Conservation (phyloP, 2,888 invertebrate genomes). For the Sminthurinus aureus region DNA sequence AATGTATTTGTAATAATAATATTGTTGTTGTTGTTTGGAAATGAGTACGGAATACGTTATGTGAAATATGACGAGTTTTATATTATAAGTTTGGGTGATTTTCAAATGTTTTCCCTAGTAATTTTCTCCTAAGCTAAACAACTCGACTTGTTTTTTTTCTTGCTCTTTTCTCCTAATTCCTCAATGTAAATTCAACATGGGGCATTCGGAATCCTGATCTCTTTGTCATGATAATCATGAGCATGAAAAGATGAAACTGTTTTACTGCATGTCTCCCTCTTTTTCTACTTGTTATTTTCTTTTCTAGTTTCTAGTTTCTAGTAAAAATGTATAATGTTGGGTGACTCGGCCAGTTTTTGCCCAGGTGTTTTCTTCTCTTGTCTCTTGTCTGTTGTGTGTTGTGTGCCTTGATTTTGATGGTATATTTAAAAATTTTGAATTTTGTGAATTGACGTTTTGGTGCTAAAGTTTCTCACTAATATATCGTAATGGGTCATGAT, state of each 20-base stretch:
- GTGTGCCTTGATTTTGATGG: neutral
- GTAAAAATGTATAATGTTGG: neutral
- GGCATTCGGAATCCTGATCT: neutral
- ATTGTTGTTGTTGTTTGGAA: neutral
- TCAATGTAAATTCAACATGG: neutral
- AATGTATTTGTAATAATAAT: conserved; percentile 7
- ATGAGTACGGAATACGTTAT: too few relatives aligned
- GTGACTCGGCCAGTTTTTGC: conserved; percentile 15
- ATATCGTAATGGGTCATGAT: neutral
- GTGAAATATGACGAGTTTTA: neutral
- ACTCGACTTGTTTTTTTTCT: neutral
- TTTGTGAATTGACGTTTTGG: neutral
- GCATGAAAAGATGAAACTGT: conserved; percentile 27
- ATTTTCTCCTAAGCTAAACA: neutral
- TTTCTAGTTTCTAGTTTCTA: neutral
- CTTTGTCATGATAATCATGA: conserved; percentile 30
- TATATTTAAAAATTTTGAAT: neutral
- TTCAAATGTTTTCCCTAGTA: conserved; percentile 17
- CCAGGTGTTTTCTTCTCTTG: conserved; percentile 22
- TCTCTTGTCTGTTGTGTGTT: conserved; percentile 18
- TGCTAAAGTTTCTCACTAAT: neutral
- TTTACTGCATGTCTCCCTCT: neutral
- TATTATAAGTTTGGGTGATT: conserved; percentile 3
- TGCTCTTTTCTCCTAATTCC: neutral
- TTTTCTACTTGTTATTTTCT: neutral